Evolutionary conservation across 1,140 invertebrate genomes (phyloP).

Genomic region (Ditylenchus dipsaci): DNA sequence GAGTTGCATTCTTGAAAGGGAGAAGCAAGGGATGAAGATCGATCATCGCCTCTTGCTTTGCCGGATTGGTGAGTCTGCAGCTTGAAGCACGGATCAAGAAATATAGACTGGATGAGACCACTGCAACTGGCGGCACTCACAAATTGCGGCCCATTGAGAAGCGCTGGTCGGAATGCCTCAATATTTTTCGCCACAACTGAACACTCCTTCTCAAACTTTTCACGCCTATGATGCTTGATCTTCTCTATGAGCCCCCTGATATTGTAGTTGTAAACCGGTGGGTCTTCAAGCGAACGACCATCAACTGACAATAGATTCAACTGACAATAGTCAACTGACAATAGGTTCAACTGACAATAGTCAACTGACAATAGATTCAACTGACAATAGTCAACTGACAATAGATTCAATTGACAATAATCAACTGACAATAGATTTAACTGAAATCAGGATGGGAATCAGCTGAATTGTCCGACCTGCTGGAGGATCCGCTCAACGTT

Average conservation of each 20-base stretch:
- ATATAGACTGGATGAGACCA: neutral
- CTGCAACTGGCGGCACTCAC: neutral
- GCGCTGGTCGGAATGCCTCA: conserved; percentile 2
- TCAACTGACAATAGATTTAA: too few relatives aligned
- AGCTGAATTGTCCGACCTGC: too few relatives aligned
- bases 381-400: too few relatives aligned
- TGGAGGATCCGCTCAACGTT: too few relatives aligned
- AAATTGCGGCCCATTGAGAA: conserved; percentile 17
- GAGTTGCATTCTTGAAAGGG: conserved; percentile 8
- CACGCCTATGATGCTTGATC: conserved; percentile 72
- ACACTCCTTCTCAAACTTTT: conserved; percentile 31
- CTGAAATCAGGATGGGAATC: too few relatives aligned
- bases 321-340: too few relatives aligned
- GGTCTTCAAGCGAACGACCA: too few relatives aligned
- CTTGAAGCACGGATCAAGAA: conserved; percentile 21
- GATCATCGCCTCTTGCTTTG: neutral
- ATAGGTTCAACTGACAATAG: too few relatives aligned
- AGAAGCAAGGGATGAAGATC: conserved; percentile 5
- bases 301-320: too few relatives aligned
- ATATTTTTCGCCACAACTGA: conserved; percentile 24
- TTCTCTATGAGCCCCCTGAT: conserved; percentile 87
- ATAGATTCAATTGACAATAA: too few relatives aligned
- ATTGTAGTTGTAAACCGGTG: conserved; percentile 82
- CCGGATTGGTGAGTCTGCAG: conserved; percentile 7
- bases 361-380: too few relatives aligned